Evolutionary conservation across 2,113 vertebrate species (phyloP).

Genomic region (Lepus timidus): DNA sequence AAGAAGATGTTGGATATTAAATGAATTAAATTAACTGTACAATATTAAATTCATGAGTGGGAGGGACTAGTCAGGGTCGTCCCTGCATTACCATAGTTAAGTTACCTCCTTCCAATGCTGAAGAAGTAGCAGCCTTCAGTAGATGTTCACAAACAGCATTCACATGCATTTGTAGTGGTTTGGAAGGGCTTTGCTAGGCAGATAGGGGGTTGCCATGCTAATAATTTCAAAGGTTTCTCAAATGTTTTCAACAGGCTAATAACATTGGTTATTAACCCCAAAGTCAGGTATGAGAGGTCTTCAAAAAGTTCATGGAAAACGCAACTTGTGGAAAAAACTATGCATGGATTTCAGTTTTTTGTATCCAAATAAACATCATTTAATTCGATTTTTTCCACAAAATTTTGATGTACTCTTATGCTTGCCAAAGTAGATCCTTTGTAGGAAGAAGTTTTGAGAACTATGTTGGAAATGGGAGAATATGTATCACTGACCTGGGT

Average conservation of each 20-base stretch:
- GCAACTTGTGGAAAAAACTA: too few species aligned
- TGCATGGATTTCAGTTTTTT: too few species aligned
- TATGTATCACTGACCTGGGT: background rate
- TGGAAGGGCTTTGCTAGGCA: background rate
- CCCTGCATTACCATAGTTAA: constrained; percentile 40
- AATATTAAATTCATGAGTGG: constrained; percentile 14
- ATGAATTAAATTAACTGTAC: constrained; percentile 26
- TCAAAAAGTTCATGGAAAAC: too few species aligned
- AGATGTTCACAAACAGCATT: background rate
- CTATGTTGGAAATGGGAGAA: background rate
- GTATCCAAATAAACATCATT: too few species aligned
- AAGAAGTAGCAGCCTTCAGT: background rate
- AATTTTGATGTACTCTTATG: background rate
- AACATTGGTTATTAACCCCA: background rate
- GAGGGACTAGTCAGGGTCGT: background rate
- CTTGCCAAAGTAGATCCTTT: background rate
- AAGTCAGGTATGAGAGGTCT: background rate
- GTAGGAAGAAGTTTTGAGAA: constrained; percentile 4
- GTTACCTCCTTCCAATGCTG: constrained; percentile 20
- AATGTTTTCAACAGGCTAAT: background rate
- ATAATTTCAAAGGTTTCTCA: background rate
- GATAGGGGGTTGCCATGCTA: background rate
- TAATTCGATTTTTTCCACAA: too few species aligned
- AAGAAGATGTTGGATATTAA: background rate
- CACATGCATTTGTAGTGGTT: background rate